phyloP scores from a whole-genome alignment of 1,140 invertebrate genomes.

The Vollenhovia emeryi region DNA sequence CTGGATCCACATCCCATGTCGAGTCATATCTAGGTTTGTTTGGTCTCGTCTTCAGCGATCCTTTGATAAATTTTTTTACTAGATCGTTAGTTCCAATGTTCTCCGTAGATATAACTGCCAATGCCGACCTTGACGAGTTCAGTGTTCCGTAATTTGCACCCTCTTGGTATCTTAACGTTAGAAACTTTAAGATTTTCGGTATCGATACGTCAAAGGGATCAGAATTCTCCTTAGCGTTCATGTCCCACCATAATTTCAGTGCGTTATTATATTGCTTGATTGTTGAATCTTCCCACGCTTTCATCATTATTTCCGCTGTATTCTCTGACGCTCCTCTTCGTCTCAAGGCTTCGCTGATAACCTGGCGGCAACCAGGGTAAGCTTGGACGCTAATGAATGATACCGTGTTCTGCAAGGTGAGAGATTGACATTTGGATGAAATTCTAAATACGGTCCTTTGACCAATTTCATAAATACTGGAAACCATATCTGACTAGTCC shows the following conservation, averaged over 20 bases:
- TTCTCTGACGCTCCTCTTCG: not conserved
- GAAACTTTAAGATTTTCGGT: not conserved
- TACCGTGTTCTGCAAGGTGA: not conserved
- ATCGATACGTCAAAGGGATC: too few species aligned
- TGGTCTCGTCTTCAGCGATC: not conserved
- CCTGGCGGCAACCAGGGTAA: too few species aligned
- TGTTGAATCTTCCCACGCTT: not conserved
- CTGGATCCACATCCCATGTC: not conserved
- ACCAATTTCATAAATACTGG: not conserved
- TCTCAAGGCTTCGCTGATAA: constrained; percentile 11
- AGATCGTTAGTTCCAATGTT: not conserved
- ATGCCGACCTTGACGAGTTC: not conserved
- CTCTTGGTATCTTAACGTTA: not conserved
- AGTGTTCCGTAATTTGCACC: not conserved
- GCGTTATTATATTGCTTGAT: constrained; percentile 1
- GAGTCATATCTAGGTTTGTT: not conserved
- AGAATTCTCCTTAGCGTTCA: not conserved
- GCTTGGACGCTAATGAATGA: not conserved
- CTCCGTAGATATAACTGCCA: not conserved
- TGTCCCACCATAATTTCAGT: not conserved
- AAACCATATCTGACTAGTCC: constrained; percentile 22
- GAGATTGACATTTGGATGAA: not conserved
- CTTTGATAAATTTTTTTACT: not conserved
- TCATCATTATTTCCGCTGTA: not conserved
- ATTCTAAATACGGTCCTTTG: not conserved